Percentiles rank a stretch among this genome's conserved stretches.
These are phyloP conservation scores for Pterocles burchelli DNA, from an alignment of 2,113 vertebrate genomes.

Conservation along the genomic window DNA sequence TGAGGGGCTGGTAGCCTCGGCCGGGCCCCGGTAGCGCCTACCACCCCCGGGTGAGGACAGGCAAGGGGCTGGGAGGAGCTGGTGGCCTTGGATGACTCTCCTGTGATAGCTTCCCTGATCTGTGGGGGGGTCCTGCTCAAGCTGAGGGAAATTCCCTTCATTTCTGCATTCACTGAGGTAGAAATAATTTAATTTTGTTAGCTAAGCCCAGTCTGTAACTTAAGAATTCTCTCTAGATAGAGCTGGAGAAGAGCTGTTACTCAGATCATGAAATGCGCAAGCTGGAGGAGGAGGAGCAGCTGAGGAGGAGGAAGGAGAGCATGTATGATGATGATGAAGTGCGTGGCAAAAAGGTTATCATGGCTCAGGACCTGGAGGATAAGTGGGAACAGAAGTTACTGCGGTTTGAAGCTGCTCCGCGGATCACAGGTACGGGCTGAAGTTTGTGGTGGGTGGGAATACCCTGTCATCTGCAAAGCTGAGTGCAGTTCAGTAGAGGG, in stretches of 20 bases:
- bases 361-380: constrained; percentile 89
- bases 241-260: constrained; percentile 87
- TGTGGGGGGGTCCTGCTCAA: neutral
- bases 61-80: neutral
- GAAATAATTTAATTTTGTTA: neutral
- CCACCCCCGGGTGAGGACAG: too few relatives aligned
- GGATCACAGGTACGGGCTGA: constrained; percentile 78
- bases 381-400: constrained; percentile 89
- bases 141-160: neutral
- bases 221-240: constrained; percentile 75
- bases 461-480: neutral
- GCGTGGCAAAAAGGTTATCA: constrained; percentile 67
- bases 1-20: neutral
- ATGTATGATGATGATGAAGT: constrained; percentile 77
- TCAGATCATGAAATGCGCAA: constrained; percentile 90
- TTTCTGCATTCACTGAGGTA: fast-evolving
- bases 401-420: constrained; percentile 71
- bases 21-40: neutral
- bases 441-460: fast-evolving
- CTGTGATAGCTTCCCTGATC: fast-evolving
- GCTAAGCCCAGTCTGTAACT: fast-evolving
- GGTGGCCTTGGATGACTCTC: too few relatives aligned
- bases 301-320: constrained; percentile 78
- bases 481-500: neutral
- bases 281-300: constrained; percentile 79